phyloP scores from a whole-genome alignment of 1,140 invertebrate genomes.

The Gryon sp. region DNA sequence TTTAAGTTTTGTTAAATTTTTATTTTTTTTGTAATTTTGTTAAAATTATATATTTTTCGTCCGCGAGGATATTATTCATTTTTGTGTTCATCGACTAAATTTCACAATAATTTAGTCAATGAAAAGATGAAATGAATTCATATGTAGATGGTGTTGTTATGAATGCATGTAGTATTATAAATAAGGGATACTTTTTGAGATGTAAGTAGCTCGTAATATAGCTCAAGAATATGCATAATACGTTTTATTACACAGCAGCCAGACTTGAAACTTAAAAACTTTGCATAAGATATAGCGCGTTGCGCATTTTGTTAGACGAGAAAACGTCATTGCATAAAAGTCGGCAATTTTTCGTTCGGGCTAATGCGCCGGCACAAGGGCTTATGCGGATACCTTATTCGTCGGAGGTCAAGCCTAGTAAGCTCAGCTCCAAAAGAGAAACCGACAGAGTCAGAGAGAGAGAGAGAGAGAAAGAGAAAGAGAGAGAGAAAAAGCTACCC shows the following conservation, averaged over 20 bases:
- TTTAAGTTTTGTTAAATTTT: too few species aligned
- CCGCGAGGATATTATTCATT: too few species aligned
- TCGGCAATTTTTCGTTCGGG: constrained; percentile 51
- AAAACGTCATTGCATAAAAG: constrained; percentile 54
- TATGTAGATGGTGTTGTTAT: too few species aligned
- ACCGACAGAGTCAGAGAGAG: too few species aligned
- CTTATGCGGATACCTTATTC: constrained; percentile 43
- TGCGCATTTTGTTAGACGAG: constrained; percentile 41
- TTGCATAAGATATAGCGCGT: constrained; percentile 54
- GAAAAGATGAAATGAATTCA: constrained; percentile 3
- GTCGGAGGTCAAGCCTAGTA: constrained; percentile 30
- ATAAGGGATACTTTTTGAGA: constrained; percentile 10
- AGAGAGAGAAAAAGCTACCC: too few species aligned
- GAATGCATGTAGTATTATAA: constrained; percentile 3
- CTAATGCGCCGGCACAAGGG: constrained; percentile 29
- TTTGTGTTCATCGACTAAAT: too few species aligned
- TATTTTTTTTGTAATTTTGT: too few species aligned
- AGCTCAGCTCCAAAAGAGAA: too few species aligned
- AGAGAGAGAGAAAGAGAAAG: too few species aligned
- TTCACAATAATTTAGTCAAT: too few species aligned
- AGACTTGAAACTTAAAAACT: constrained; percentile 48
- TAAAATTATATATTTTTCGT: too few species aligned
- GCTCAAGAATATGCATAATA: constrained; percentile 39
- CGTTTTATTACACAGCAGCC: constrained; percentile 42
- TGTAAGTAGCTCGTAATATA: constrained; percentile 35